Evolutionary conservation across 2,113 vertebrate species (phyloP).

Genomic region (Alligator mississippiensis): DNA sequence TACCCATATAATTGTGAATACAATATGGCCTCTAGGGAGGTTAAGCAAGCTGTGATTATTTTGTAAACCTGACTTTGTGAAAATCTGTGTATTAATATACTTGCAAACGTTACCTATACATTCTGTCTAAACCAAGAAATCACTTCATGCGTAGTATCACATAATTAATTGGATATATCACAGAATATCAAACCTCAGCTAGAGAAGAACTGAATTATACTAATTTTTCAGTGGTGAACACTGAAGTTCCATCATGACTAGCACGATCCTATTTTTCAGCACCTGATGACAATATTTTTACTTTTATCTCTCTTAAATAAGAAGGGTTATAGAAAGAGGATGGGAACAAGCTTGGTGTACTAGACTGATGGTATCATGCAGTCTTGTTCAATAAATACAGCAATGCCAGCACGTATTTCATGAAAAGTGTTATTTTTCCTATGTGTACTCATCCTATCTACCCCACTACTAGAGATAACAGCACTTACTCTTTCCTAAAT

Average conservation of each 20-base stretch:
- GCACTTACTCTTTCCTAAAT: slow-evolving; percentile 32
- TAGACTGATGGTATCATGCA: slow-evolving; percentile 13
- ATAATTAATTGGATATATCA: not conserved
- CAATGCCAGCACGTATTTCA: slow-evolving; percentile 58
- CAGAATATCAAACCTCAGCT: not conserved
- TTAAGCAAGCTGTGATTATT: not conserved
- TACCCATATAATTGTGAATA: not conserved
- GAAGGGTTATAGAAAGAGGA: slow-evolving; percentile 16
- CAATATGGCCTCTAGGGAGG: not conserved
- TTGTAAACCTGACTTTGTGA: not conserved
- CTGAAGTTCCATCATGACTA: not conserved
- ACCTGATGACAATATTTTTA: not conserved
- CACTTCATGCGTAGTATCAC: not conserved
- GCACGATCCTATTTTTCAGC: not conserved
- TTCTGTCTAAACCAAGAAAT: not conserved
- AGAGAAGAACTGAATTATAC: not conserved
- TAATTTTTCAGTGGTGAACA: not conserved
- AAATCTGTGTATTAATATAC: fast-evolving
- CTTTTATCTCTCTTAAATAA: slow-evolving; percentile 60
- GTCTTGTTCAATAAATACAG: slow-evolving; percentile 43
- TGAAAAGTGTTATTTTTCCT: slow-evolving; percentile 59
- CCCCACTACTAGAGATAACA: slow-evolving; percentile 57
- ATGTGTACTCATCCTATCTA: slow-evolving; percentile 15
- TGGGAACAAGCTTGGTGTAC: slow-evolving; percentile 51
- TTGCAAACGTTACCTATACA: not conserved